Percentiles rank a stretch among this genome's conserved stretches.
These are phyloP conservation scores for Arge pagana DNA, from an alignment of 2,888 invertebrate genomes.

Conservation along the genomic window DNA sequence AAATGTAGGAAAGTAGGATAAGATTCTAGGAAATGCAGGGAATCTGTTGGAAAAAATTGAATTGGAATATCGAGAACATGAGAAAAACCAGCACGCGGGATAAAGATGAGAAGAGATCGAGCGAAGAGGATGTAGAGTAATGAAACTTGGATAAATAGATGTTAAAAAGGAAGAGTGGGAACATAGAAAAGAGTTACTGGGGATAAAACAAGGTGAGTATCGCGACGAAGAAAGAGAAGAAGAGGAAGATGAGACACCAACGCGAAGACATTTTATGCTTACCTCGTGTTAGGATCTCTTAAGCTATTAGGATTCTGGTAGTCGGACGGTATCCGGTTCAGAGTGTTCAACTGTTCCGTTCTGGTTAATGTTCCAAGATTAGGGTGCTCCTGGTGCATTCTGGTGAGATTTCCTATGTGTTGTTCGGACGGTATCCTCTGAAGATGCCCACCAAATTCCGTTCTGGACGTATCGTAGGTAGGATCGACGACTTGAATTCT, in stretches of 20 bases:
- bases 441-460: slow-evolving; percentile 33
- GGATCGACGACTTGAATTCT: slow-evolving; percentile 47
- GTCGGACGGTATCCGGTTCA: slow-evolving; percentile 50
- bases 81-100: no score
- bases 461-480: slow-evolving; percentile 36
- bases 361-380: slow-evolving; percentile 29
- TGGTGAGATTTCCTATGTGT: slow-evolving; percentile 30
- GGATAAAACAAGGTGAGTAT: no score
- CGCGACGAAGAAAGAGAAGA: not conserved
- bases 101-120: no score
- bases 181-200: no score
- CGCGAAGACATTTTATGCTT: slow-evolving; percentile 54
- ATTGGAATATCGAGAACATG: no score
- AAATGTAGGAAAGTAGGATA: no score
- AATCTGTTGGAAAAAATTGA: no score
- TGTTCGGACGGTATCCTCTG: slow-evolving; percentile 57
- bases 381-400: slow-evolving; percentile 29
- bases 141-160: no score
- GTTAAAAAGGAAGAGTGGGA: no score
- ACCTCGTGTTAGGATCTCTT: slow-evolving; percentile 54
- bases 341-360: slow-evolving; percentile 40
- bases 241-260: not conserved
- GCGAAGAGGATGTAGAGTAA: no score
- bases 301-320: slow-evolving; percentile 52
- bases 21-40: no score